Conservation (phyloP, 92 coral and sea anemone species). For the Palythoa grandis region DNA sequence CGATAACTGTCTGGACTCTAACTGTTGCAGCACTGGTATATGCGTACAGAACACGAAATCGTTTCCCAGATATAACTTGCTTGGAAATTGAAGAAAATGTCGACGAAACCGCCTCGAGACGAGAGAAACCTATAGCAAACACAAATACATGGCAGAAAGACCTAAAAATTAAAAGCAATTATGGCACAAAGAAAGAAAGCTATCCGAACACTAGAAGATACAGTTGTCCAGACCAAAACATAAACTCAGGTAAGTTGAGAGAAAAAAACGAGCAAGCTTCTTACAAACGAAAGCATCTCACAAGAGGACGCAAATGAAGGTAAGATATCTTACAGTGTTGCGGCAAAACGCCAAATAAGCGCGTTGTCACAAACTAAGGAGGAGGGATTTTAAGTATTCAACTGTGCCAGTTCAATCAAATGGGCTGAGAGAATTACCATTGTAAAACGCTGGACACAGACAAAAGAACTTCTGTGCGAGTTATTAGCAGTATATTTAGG, state of each 20-base stretch:
- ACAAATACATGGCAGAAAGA: neutral
- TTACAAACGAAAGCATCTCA: neutral
- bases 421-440: too few relatives aligned
- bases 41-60: constrained; percentile 41
- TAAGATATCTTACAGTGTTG: neutral
- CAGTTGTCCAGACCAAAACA: neutral
- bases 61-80: constrained; percentile 19
- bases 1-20: constrained; percentile 34
- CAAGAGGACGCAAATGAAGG: neutral
- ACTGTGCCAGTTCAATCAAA: neutral
- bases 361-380: neutral
- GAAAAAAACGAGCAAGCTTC: neutral
- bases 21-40: constrained; percentile 4
- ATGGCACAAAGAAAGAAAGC: neutral
- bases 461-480: too few relatives aligned
- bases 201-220: neutral
- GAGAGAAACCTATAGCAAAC: neutral
- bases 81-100: constrained; percentile 22
- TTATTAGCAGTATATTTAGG: too few relatives aligned
- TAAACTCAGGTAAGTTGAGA: neutral
- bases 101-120: neutral
- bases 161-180: neutral
- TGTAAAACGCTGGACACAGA: too few relatives aligned
- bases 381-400: too few relatives aligned
- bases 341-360: neutral